Evolutionary conservation across 2,113 vertebrate species (phyloP), one percentile per base, ranked within the genome.

Genomic region (Globicephala melas): DNA sequence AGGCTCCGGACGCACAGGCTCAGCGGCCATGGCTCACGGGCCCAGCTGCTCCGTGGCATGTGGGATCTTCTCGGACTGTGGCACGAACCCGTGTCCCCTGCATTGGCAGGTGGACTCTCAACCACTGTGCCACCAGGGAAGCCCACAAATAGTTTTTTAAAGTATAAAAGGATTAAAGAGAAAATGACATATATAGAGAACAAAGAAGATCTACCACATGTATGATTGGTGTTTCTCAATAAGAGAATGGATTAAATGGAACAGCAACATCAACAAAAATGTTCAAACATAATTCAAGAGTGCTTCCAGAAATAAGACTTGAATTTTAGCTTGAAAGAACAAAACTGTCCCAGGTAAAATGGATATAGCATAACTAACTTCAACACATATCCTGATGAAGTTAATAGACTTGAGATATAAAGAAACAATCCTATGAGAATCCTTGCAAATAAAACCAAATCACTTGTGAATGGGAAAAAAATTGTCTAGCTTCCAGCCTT

Each of bases 211-310:
- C 38, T 55, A 93, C 68, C 50, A 31, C 41, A 70, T 50, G 6
- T 28, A 81, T 84, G 89, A 74, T 11, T 92, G 36, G 17, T 94
- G 41, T 87, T 96, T 90, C 77, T 91, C 38, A 96, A 73, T 73
- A 96, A 71, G 20, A 91, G 21, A 87, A 87, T 70, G 82, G 85
- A 96, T 91, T 58, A 93, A 82, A 83, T 97, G 53, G 94, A 88
- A 83, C 60, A 76, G 28, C 33, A 81, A 81, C 31, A 82, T 71
- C 60, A 86, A 92, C 71, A 92, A 60, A 91, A 68, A 92, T 89
- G 44, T 92, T 97, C 84, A 95, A 76, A 92, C 63, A 82, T 92
- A 62, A 92, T 89, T 94, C 67, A 94, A 18, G 60, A 71, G 23
- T 92, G 74, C 17, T 82, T 80, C 62, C 15, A 84, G 38, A 91